phyloP scores from a whole-genome alignment of 2,797 vertebrate genomes.

The Huso huso region DNA sequence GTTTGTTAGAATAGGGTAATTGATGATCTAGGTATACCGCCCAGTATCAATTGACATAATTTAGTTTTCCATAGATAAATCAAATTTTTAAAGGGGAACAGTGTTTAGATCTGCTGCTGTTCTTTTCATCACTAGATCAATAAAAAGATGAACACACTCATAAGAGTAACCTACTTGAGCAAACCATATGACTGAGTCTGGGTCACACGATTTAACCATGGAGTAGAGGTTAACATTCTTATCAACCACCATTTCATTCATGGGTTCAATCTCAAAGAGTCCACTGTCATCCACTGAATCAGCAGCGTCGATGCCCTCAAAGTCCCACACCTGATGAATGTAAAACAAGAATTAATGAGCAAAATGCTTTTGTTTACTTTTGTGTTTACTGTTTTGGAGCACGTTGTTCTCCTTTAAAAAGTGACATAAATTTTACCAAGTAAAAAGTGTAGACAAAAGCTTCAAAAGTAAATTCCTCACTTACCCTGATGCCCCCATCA shows the following conservation, averaged over 20 bases:
- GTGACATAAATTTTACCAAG: no score
- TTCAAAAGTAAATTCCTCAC: constrained; percentile 16
- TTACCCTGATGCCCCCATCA: constrained; percentile 81
- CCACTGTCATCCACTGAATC: constrained; percentile 55
- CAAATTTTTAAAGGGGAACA: no score
- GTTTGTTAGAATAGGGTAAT: no score
- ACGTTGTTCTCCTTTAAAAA: no score
- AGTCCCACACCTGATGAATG: constrained; percentile 75
- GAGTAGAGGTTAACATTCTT: constrained; percentile 69
- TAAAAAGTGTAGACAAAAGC: no score
- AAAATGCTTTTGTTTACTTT: no score
- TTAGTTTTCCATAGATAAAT: background rate
- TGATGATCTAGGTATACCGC: no score
- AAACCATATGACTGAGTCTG: constrained; percentile 73
- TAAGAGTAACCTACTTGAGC: constrained; percentile 68
- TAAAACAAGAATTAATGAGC: no score
- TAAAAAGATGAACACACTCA: no score
- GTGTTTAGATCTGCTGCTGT: no score
- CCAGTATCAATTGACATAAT: background rate
- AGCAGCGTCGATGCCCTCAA: constrained; percentile 71
- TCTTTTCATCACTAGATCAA: no score
- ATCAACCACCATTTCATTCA: constrained; percentile 77
- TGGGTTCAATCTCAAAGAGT: constrained; percentile 73
- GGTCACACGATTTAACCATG: constrained; percentile 64
- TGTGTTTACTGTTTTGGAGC: no score